A percentile compares a stretch with the other conserved stretches of the same genome.
Evolutionary conservation across 2,797 vertebrate species (phyloP).

Genomic region (Philypnodon macrostomus): DNA sequence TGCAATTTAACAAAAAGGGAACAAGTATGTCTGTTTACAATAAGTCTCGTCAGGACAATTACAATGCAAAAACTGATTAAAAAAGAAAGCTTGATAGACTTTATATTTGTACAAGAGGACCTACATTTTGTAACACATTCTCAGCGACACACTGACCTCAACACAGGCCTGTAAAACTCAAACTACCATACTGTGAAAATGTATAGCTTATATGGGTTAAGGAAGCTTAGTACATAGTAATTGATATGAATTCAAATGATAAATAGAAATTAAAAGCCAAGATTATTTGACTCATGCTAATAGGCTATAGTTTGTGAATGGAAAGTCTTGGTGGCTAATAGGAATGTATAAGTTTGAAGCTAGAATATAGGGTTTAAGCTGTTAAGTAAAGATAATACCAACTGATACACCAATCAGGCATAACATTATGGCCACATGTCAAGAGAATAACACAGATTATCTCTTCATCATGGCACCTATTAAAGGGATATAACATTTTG

Average conservation of each 20-base stretch:
- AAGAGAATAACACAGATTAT: too few species aligned
- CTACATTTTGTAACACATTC: constrained; percentile 64
- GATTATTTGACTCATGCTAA: constrained; percentile 15
- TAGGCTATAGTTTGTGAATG: constrained; percentile 16
- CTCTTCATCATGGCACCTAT: too few species aligned
- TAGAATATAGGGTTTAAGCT: neutral
- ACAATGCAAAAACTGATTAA: constrained; percentile 53
- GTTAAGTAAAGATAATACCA: constrained; percentile 22
- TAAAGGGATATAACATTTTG: too few species aligned
- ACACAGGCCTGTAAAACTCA: constrained; percentile 30
- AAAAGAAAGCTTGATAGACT: constrained; percentile 47
- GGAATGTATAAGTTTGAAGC: constrained; percentile 21
- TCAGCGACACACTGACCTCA: constrained; percentile 63
- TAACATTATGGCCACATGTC: too few species aligned
- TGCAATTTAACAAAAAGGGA: constrained; percentile 50
- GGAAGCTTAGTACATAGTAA: constrained; percentile 15
- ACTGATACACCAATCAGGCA: too few species aligned
- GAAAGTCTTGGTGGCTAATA: constrained; percentile 11
- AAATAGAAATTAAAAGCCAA: constrained; percentile 19
- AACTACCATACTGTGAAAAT: constrained; percentile 44
- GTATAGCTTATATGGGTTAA: constrained; percentile 26
- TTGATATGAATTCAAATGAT: neutral
- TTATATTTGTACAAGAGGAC: constrained; percentile 72
- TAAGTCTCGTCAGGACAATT: constrained; percentile 41
- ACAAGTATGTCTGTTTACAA: constrained; percentile 52